Evolutionary conservation across 2,797 vertebrate genomes (phyloP), one percentile per base, ranked within the genome.

Genomic region (Phyllotis vaccarum): DNA sequence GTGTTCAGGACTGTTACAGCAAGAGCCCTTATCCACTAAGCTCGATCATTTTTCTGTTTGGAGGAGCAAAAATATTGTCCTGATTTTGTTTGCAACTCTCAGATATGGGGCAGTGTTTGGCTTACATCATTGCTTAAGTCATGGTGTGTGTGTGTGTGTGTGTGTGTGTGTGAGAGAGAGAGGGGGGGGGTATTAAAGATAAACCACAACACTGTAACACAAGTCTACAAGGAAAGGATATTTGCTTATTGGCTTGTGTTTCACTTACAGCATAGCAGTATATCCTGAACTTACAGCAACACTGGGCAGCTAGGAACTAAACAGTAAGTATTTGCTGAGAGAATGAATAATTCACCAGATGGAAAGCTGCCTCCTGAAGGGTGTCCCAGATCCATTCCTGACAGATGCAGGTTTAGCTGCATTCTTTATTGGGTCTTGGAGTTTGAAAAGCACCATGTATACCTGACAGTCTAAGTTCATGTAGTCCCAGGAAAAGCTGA

Each of bases 381-480:
- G 4, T n/a, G 21, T 9, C 60, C 37, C 64, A 54, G 40, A 40
- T 60, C 91, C 70, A 49, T 40, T 90, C 92, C 49, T 54, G 12
- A 6, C 58, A 52, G 85, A 40, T 74, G n/a, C 31, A 16, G 29
- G 89, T 64, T 56, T 83, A 70, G 60, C 60, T 76, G 24, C 43
- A 10, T 5, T 24, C 62, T 56, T 91, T 83, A 75, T 56, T 68
- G 49, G 37, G 29, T 93, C 60, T 95, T 78, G 86, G 60, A 94
- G 89, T 54, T 49, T 74, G 22, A 52, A 4, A 54, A 86, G 31
- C 68, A 70, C 43, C 37, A 60, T 54, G 70, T 89, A 3, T 5
- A 43, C 54, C 62, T 66, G 89, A 43, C 16, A 64, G 12, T 58
- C 86, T 37, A 72, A 85, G 62, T 78, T 88, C n/a, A 16, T 16